phyloP scores from a whole-genome alignment of 2,797 vertebrate species.

The Gymnodraco acuticeps region DNA sequence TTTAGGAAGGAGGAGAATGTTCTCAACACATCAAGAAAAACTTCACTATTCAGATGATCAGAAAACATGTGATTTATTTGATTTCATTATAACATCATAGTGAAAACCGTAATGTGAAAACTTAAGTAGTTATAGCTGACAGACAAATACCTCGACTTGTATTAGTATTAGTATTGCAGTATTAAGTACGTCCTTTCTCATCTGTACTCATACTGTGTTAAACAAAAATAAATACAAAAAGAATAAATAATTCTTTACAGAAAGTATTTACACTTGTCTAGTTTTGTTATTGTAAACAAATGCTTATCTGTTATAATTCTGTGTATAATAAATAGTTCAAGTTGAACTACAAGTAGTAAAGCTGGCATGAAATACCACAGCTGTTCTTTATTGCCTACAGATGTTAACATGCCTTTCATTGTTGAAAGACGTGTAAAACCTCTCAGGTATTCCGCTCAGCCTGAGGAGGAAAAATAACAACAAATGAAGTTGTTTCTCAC shows the following conservation, averaged over 20 bases:
- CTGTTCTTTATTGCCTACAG: not conserved
- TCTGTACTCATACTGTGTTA: too few species aligned
- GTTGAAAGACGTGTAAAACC: not conserved
- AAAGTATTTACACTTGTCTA: too few species aligned
- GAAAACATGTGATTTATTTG: too few species aligned
- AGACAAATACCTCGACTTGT: not conserved
- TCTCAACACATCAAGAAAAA: not conserved
- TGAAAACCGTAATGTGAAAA: not conserved
- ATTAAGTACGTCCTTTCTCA: not conserved
- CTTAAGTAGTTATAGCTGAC: not conserved
- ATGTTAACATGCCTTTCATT: not conserved
- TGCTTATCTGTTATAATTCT: too few species aligned
- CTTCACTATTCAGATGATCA: not conserved
- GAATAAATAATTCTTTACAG: too few species aligned
- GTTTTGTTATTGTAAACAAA: too few species aligned
- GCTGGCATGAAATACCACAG: not conserved
- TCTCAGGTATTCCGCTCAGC: conserved; percentile 15
- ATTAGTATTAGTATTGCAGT: not conserved
- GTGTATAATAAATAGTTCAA: too few species aligned
- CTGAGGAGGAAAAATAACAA: not conserved
- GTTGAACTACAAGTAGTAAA: too few species aligned
- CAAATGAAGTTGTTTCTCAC: conserved; percentile 30
- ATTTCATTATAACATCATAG: too few species aligned
- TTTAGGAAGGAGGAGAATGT: too few species aligned
- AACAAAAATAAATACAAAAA: not conserved